Base-by-base conservation (phyloP, 2,797 vertebrate species). In the Myripristis murdjan region DNA sequence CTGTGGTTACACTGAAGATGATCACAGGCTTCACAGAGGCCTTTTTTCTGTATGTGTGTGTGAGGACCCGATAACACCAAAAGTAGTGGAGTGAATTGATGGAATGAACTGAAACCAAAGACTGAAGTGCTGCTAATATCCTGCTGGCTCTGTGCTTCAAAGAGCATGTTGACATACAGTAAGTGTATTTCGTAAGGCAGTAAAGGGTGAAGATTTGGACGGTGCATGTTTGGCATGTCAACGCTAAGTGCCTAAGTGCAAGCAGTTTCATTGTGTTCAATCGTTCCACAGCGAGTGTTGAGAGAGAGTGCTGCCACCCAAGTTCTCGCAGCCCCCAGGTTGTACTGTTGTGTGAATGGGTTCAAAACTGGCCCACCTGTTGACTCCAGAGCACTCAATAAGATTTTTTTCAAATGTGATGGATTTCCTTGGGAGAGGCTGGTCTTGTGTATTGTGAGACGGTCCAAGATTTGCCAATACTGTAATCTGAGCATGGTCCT, bases 181-280 rank as follows among this genome's bases (percentile, higher is more conserved):
- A 77, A 87, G 84, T 86, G 83, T 78, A 77, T 90, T 79, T 87
- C 0, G 5, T 70, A 59, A 82, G 59, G 69, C 81, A 79, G 77
- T 84, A 83, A 89, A 86, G 70, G 83, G 51, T 72, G 71, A 82
- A 85, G 82, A 85, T 78, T 80, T 82, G 87, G 59, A 76, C 11
- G 47, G 12, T 73, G 77, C 75, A 82, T 88, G 64, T 82, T 84
- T 77, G 58, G 64, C 82, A 78, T 83, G 75, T 87, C 81, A 85
- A 80, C 56, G 6, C 71, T 73, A 75, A 85, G 82, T 1, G 60
- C 62, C 85, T 77, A 75, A 84, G 68, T 77, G 80, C 75, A 54
- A 71, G 67, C 54, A 48, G 70, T 59, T 52, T 73, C 46, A 28
- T 76, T 83, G 78, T 86, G 64, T 72, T 58, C 53, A 74, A 28